These are phyloP conservation scores for Heloderma charlesbogerti DNA, from an alignment of 2,113 vertebrate genomes.

Conservation along the genomic window DNA sequence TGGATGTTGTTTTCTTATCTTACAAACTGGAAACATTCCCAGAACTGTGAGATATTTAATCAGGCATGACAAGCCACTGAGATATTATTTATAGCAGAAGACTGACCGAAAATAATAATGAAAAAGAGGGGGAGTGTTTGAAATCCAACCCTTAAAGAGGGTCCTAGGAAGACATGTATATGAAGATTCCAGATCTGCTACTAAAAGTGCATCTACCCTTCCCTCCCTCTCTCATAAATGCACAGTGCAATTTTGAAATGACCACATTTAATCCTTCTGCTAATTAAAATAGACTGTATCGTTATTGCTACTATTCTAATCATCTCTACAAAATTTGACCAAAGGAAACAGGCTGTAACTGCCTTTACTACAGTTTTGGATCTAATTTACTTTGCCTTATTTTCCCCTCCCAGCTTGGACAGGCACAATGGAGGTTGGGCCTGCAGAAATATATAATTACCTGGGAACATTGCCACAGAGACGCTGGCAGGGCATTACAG, in stretches of 20 bases:
- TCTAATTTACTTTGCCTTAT: conserved; percentile 37
- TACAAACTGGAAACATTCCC: conserved; percentile 8
- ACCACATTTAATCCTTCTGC: background rate
- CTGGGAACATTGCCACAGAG: background rate
- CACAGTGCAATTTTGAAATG: background rate
- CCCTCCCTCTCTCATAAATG: background rate
- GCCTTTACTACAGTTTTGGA: conserved; percentile 49
- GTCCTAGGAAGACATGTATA: conserved; percentile 12
- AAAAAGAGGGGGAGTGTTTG: background rate
- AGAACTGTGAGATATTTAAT: background rate
- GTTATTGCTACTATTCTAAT: conserved; percentile 37
- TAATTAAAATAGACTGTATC: conserved; percentile 37
- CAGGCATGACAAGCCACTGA: background rate
- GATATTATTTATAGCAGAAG: background rate
- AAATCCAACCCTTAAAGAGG: conserved; percentile 1
- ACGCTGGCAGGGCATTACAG: background rate
- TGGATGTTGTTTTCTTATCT: background rate
- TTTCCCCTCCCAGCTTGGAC: conserved; percentile 25
- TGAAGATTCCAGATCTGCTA: conserved; percentile 35
- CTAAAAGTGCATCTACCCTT: conserved; percentile 9
- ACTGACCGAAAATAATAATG: background rate
- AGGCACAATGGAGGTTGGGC: background rate
- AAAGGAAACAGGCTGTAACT: conserved; percentile 45
- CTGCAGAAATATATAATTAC: conserved; percentile 45
- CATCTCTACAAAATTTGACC: conserved; percentile 40